These are phyloP conservation scores for Chelonus insularis DNA, from an alignment of 1,140 invertebrate genomes.

Conservation along the genomic window DNA sequence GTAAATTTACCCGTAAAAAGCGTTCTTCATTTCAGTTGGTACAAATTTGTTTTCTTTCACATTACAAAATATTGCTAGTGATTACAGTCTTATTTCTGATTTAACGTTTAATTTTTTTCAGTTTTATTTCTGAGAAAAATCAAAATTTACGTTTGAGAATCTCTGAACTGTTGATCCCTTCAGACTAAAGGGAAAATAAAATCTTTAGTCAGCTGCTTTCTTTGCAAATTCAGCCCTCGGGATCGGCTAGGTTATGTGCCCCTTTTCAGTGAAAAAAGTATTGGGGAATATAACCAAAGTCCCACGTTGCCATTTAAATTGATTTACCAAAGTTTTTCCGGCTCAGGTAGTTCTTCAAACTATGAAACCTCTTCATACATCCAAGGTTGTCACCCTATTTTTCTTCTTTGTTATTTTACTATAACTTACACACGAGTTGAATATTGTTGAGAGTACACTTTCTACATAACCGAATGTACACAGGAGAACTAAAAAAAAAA, in stretches of 20 bases:
- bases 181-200: conserved; percentile 37
- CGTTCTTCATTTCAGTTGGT: conserved; percentile 18
- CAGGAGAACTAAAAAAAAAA: no score
- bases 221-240: conserved; percentile 50
- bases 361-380: conserved; percentile 8
- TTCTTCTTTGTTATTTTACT: conserved; percentile 7
- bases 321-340: conserved; percentile 54
- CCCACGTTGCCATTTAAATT: conserved; percentile 50
- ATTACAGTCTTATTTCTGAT: no score
- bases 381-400: conserved; percentile 13
- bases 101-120: no score
- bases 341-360: conserved; percentile 45
- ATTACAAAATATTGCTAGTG: no score
- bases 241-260: conserved; percentile 24
- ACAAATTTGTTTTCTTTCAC: not conserved
- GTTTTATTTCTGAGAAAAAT: no score
- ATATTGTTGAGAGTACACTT: no score
- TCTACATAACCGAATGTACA: no score
- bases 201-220: conserved; percentile 56
- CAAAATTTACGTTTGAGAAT: no score
- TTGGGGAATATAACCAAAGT: conserved; percentile 8
- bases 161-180: no score
- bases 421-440: no score
- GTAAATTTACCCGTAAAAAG: not conserved
- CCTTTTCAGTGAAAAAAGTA: not conserved